Evolutionary conservation across 23 tunicate genomes (phyloP).

Genomic region (Corella eumyota): DNA sequence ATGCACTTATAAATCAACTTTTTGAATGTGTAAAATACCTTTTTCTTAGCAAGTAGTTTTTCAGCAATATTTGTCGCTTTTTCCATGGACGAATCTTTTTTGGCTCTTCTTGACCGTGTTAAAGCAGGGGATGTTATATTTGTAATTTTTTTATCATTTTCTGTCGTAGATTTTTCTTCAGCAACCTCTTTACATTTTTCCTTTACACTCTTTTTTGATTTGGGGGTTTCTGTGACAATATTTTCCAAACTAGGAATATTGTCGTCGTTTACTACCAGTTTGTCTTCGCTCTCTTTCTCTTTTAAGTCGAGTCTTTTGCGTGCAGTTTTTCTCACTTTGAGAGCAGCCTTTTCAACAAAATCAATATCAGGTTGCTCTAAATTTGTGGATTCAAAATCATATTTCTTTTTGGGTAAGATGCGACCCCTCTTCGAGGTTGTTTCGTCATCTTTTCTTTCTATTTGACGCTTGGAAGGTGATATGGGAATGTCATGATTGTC

Average conservation of each 20-base stretch:
- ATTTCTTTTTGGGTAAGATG: conserved; percentile 12
- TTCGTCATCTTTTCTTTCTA: background rate
- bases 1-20: background rate
- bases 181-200: background rate
- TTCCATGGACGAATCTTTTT: background rate
- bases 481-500: conserved; percentile 1
- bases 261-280: background rate
- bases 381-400: background rate
- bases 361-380: background rate
- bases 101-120: background rate
- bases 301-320: conserved; percentile 11
- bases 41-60: conserved; percentile 30
- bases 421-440: conserved; percentile 14
- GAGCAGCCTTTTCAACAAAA: background rate
- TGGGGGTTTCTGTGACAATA: background rate
- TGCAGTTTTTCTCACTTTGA: background rate
- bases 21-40: background rate
- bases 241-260: background rate
- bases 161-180: background rate
- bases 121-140: background rate
- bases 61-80: conserved; percentile 19
- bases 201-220: background rate
- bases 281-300: too few species aligned
- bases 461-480: conserved; percentile 7
- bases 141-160: background rate